Evolutionary conservation across 2,113 vertebrate species (phyloP).

Genomic region (Oryzias curvinotus): DNA sequence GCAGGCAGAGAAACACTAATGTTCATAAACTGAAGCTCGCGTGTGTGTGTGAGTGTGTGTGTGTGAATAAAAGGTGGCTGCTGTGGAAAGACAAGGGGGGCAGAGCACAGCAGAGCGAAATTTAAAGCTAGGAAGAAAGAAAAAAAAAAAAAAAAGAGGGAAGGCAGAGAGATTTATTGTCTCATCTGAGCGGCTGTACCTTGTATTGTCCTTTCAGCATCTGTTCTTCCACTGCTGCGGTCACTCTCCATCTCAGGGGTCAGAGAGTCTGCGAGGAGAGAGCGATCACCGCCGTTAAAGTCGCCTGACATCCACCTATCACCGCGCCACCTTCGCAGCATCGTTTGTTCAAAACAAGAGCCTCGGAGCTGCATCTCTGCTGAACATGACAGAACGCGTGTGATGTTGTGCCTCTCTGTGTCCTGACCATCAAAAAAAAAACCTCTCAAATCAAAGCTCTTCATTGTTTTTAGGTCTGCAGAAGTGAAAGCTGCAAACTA

Average conservation of each 20-base stretch:
- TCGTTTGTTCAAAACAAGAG: slow-evolving; percentile 64
- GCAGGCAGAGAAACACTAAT: slow-evolving; percentile 91
- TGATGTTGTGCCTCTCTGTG: background rate
- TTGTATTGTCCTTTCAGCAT: slow-evolving; percentile 99
- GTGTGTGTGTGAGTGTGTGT: slow-evolving; percentile 31
- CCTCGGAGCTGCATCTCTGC: slow-evolving; percentile 11
- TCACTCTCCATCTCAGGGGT: slow-evolving; percentile 99
- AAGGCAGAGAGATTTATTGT: slow-evolving; percentile 91
- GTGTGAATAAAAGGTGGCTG: slow-evolving; percentile 3
- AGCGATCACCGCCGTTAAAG: slow-evolving; percentile 85
- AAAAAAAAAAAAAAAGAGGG: slow-evolving; percentile 60
- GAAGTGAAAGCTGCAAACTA: too few relatives aligned
- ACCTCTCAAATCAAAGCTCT: background rate
- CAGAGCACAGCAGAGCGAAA: background rate
- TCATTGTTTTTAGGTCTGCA: too few relatives aligned
- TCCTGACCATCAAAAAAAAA: background rate
- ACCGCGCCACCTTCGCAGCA: slow-evolving; percentile 60
- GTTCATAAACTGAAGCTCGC: slow-evolving; percentile 80
- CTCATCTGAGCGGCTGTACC: slow-evolving; percentile 95
- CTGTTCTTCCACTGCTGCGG: slow-evolving; percentile 99
- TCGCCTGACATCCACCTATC: slow-evolving; percentile 74
- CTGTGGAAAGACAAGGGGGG: background rate
- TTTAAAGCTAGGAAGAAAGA: slow-evolving; percentile 21
- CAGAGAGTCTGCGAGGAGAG: slow-evolving; percentile 95
- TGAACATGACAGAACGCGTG: background rate